These are phyloP conservation scores for Pteropus rufus DNA, from an alignment of 2,797 vertebrate genomes.

Conservation along the genomic window DNA sequence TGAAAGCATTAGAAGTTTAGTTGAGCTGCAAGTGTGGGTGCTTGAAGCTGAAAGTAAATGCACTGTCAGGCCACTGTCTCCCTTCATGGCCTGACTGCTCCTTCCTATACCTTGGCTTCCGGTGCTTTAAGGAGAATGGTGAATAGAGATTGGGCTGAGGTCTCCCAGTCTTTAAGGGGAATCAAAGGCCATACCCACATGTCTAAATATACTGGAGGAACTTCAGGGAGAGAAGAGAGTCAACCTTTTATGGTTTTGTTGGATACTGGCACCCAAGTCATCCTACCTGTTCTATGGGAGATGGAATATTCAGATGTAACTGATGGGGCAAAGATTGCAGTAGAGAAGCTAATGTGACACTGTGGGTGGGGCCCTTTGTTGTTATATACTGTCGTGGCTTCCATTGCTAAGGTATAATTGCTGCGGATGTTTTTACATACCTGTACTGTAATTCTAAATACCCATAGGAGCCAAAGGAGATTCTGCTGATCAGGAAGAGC, in stretches of 20 bases:
- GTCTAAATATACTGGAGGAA: not conserved
- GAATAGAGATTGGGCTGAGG: not conserved
- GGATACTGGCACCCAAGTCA: not conserved
- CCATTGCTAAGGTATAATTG: not conserved
- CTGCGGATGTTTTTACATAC: not conserved
- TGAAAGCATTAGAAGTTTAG: not conserved
- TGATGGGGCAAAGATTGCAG: not conserved
- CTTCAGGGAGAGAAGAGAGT: not conserved
- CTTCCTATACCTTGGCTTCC: not conserved
- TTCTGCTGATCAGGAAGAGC: not conserved
- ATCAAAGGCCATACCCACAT: not conserved
- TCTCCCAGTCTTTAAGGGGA: not conserved
- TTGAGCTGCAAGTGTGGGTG: not conserved
- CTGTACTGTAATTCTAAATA: not conserved
- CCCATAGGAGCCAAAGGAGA: not conserved
- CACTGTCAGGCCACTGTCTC: not conserved
- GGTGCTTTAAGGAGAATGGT: not conserved
- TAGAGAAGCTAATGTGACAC: not conserved
- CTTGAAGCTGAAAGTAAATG: slow-evolving; percentile 19
- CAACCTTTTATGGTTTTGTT: not conserved
- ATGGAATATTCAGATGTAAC: not conserved
- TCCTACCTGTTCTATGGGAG: not conserved
- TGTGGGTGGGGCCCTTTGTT: not conserved
- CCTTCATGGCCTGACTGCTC: not conserved
- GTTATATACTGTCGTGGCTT: not conserved